Base-by-base conservation (phyloP, 1,140 invertebrate genomes). In the Pogonus chalceus region DNA sequence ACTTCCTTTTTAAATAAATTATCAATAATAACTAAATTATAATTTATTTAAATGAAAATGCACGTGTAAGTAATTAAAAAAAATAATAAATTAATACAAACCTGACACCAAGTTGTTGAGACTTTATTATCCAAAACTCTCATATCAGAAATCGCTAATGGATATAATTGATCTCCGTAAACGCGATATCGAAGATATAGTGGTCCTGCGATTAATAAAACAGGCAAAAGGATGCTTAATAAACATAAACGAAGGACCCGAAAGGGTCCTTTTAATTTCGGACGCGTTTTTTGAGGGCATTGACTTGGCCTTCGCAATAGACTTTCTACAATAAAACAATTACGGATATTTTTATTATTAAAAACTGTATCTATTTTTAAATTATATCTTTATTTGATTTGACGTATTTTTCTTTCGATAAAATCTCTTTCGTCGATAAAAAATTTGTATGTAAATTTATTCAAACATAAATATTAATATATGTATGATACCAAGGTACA, bases 71-170 rank as follows among this genome's bases (percentile, higher is more conserved):
- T 18, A 47, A 47, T 21, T 21, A 47, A 47, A 21, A 4, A 47
- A 47, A 4, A 16, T 4, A 47, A 9, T 47, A 47, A 21, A 7
- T 47, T 18, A 20, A 57, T 60, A 67, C 56, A 58, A 72, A 84
- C 85, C 77, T 88, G 83, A 63, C 86, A 88, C 86, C 86, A 88
- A 35, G 80, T 80, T 1, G 84, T 85, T 0, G 86, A 88, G 35
- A 87, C 77, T 67, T 76, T 79, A 46, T 75, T 76, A 66, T 86
- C 84, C 26, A 88, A 75, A 18, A 87, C 68, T 43, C 84, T 69
- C 78, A 88, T 86, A 69, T 89, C 86, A 0, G 84, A 85, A 65
- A 84, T 79, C n/a, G 80, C 78, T 62, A 87, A 70, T 2, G 83
- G 83, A 62, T 85, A 85, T 55, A 84, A 68, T 63, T 84, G 81